A percentile compares a stretch with the other conserved stretches of the same genome.
These are phyloP conservation scores for Strongylocentrotus purpuratus DNA, from an alignment of 35 echinoderm and acorn worm species.

Conservation along the genomic window DNA sequence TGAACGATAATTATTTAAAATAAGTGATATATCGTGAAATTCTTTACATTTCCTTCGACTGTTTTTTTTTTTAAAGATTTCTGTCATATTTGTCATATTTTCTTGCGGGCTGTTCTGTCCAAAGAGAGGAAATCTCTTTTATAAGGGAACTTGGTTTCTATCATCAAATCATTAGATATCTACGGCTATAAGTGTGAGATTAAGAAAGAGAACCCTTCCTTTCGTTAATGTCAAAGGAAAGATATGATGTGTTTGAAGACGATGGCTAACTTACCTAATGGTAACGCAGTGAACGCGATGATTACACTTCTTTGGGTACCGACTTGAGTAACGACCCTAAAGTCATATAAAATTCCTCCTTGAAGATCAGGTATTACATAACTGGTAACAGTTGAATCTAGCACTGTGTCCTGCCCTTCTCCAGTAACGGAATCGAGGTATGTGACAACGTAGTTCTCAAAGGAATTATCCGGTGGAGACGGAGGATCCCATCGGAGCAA, in stretches of 20 bases:
- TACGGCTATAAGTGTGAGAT: too few relatives aligned
- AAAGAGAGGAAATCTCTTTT: too few relatives aligned
- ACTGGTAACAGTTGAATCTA: background rate
- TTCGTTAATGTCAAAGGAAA: too few relatives aligned
- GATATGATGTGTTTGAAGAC: too few relatives aligned
- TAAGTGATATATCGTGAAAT: background rate
- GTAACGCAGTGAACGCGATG: background rate
- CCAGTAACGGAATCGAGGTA: background rate
- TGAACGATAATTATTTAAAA: background rate
- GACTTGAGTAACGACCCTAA: background rate
- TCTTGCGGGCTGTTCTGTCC: too few relatives aligned
- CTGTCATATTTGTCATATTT: too few relatives aligned
- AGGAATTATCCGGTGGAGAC: background rate
- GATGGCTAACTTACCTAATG: background rate
- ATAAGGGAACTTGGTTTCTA: too few relatives aligned
- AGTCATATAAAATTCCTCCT: background rate
- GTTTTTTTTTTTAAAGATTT: too few relatives aligned
- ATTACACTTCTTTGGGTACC: background rate
- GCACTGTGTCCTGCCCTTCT: background rate
- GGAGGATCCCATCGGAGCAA: background rate
- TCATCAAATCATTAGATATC: too few relatives aligned
- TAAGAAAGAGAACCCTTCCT: too few relatives aligned
- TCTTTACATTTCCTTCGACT: too few relatives aligned
- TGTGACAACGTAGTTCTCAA: background rate
- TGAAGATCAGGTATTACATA: background rate